These are phyloP conservation scores for Phasianus colchicus DNA, from an alignment of 2,113 vertebrate genomes.

Conservation along the genomic window DNA sequence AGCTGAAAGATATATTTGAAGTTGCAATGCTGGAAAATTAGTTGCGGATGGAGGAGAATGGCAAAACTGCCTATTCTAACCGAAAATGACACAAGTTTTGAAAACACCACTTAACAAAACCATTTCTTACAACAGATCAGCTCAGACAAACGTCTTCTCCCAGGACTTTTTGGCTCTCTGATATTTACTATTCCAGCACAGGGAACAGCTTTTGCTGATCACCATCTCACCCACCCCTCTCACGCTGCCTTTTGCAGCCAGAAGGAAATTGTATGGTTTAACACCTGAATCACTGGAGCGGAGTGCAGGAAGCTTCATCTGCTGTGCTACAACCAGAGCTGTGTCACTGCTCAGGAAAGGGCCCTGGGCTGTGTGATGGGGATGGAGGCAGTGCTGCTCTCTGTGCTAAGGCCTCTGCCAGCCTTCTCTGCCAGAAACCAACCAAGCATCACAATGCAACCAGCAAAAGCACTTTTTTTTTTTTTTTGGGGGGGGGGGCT, in stretches of 20 bases:
- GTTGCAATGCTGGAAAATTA: background rate
- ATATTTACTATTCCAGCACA: background rate
- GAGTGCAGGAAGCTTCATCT: background rate
- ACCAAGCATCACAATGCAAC: background rate
- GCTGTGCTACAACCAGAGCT: background rate
- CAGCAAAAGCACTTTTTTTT: background rate
- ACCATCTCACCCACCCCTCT: rapidly evolving
- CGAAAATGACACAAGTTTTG: background rate
- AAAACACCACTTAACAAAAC: background rate
- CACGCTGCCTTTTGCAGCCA: background rate
- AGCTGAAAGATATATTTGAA: background rate
- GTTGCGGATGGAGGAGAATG: background rate
- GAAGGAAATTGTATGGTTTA: background rate
- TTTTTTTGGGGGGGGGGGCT: no score
- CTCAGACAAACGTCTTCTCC: background rate
- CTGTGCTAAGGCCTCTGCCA: background rate
- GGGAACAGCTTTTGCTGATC: background rate
- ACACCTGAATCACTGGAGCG: background rate
- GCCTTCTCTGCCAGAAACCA: background rate
- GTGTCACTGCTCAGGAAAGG: background rate
- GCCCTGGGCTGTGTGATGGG: background rate
- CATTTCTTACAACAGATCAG: background rate
- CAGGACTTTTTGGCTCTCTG: background rate
- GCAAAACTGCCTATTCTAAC: background rate
- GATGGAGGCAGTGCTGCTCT: background rate